These are phyloP conservation scores for Pseudorhombus dupliciocellatus DNA, from an alignment of 2,113 vertebrate species.

Conservation along the genomic window DNA sequence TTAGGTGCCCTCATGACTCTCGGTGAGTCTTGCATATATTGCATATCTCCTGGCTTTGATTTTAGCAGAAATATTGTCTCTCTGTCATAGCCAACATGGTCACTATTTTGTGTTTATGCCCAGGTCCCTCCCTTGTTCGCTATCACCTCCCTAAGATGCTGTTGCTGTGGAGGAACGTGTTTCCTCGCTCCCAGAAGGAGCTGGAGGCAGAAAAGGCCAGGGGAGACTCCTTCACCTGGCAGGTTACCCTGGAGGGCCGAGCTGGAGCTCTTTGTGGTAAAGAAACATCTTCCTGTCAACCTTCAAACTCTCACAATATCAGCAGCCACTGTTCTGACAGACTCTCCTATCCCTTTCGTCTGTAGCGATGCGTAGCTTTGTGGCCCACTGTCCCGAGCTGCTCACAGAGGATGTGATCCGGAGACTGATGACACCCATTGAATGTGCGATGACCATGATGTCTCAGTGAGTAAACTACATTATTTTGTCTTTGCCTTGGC, in stretches of 20 bases:
- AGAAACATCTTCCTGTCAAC: conserved; percentile 13
- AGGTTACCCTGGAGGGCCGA: conserved; percentile 96
- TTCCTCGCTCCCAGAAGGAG: conserved; percentile 97
- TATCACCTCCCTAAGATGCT: conserved; percentile 99
- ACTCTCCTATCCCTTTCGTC: not conserved
- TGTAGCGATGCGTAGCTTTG: conserved; percentile 98
- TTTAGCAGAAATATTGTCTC: not conserved
- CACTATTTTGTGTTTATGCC: not conserved
- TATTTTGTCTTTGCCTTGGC: not conserved
- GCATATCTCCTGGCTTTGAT: not conserved
- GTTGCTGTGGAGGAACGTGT: conserved; percentile 95
- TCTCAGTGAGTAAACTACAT: conserved; percentile 96
- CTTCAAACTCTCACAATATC: not conserved
- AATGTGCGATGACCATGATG: conserved; percentile 99
- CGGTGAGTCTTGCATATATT: conserved; percentile 76
- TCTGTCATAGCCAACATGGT: not conserved
- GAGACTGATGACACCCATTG: conserved; percentile 96
- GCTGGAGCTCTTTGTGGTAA: conserved; percentile 98
- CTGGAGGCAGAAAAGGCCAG: conserved; percentile 96
- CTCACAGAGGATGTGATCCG: conserved; percentile 98
- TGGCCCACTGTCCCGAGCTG: conserved; percentile 97
- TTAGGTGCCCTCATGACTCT: conserved; percentile 98
- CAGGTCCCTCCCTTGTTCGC: conserved; percentile 94
- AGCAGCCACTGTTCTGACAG: not conserved
- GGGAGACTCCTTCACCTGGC: conserved; percentile 98